Evolutionary conservation across 2,797 vertebrate genomes (phyloP).

Genomic region (Myotis findleyi): DNA sequence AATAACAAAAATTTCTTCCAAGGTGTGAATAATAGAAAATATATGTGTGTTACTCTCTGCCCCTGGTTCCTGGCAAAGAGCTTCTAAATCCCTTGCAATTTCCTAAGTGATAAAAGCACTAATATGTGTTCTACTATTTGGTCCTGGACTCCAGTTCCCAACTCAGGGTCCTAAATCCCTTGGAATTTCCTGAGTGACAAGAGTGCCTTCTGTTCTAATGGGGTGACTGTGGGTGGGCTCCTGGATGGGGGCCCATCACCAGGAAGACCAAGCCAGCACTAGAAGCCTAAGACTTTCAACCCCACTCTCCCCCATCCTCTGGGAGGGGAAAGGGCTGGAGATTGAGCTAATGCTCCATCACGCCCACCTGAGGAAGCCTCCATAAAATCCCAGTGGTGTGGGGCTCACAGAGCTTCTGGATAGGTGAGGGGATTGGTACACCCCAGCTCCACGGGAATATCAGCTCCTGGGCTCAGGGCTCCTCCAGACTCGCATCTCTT

Average conservation of each 20-base stretch:
- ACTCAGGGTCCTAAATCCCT: neutral
- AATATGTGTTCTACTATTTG: neutral
- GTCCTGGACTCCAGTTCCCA: neutral
- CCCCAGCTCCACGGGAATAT: no score
- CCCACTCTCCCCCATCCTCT: neutral
- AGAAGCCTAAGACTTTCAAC: neutral
- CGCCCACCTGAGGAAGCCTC: neutral
- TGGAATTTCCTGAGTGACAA: neutral
- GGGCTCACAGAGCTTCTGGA: neutral
- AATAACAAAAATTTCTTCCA: slow-evolving; percentile 22
- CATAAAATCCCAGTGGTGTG: neutral
- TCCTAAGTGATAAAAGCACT: neutral
- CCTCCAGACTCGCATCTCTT: neutral
- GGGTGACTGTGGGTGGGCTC: neutral
- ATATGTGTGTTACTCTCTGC: neutral
- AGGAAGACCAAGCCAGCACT: neutral
- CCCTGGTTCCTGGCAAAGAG: neutral
- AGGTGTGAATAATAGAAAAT: neutral
- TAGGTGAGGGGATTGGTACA: no score
- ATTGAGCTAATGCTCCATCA: neutral
- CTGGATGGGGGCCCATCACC: neutral
- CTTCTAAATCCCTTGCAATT: neutral
- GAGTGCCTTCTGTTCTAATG: neutral
- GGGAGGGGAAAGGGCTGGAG: neutral
- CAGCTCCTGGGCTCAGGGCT: neutral